Evolutionary conservation across 2,113 vertebrate species (phyloP).

Genomic region (Salminus brasiliensis): DNA sequence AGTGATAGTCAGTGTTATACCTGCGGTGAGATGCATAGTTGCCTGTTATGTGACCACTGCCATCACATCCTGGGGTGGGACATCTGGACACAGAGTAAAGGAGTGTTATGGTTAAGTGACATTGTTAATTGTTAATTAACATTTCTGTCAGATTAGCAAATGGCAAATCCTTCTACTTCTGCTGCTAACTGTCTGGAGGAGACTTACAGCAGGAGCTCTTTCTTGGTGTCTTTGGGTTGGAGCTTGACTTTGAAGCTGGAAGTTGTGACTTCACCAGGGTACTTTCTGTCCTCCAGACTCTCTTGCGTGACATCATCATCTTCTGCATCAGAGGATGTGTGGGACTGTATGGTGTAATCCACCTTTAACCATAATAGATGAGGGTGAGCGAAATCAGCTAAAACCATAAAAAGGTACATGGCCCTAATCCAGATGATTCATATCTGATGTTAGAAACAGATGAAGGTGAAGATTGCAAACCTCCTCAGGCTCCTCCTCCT

Average conservation of each 20-base stretch:
- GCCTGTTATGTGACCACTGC: conserved; percentile 97
- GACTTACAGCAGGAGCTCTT: conserved; percentile 96
- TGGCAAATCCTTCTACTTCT: background rate
- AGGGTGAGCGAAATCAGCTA: background rate
- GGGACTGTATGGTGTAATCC: conserved; percentile 88
- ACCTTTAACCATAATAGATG: conserved; percentile 69
- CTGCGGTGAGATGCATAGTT: conserved; percentile 99
- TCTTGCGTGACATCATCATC: conserved; percentile 90
- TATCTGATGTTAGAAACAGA: background rate
- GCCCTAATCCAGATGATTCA: too few species aligned
- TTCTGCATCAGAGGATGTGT: conserved; percentile 93
- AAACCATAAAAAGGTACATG: background rate
- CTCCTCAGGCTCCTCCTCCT: conserved; percentile 93
- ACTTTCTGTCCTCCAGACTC: conserved; percentile 89
- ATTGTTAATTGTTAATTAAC: background rate
- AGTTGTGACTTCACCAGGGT: conserved; percentile 95
- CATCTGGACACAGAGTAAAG: conserved; percentile 79
- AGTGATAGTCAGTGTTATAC: conserved; percentile 71
- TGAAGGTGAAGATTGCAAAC: conserved; percentile 65
- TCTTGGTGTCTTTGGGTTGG: conserved; percentile 95
- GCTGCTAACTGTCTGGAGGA: background rate
- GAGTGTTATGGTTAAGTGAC: background rate
- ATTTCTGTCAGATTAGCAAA: background rate
- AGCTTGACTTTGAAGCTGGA: conserved; percentile 94
- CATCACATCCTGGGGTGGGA: conserved; percentile 97